Percentiles rank a stretch among this genome's conserved stretches.
phyloP scores from a whole-genome alignment of 2,113 vertebrate genomes.

The Bucco capensis region DNA sequence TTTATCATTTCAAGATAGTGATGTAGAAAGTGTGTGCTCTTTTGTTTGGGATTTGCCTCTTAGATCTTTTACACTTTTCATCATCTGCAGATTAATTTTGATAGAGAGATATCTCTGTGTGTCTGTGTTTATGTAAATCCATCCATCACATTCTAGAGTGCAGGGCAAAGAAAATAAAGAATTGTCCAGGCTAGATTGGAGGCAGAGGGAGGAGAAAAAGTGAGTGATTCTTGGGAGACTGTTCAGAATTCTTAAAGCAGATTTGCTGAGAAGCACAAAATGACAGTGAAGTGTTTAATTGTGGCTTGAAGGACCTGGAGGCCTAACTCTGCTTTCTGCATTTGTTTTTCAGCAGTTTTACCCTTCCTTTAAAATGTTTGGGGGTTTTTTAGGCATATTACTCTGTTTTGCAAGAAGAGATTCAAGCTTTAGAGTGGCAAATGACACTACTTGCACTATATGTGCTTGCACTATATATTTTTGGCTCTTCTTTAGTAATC shows the following conservation, averaged over 20 bases:
- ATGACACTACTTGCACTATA: background rate
- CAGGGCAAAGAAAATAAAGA: conserved; percentile 50
- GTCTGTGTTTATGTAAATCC: conserved; percentile 36
- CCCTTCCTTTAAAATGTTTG: background rate
- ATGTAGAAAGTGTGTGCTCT: conserved; percentile 53
- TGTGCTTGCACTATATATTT: background rate
- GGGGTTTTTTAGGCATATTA: background rate
- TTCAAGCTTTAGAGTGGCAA: background rate
- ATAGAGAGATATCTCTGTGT: background rate
- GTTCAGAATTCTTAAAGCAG: background rate
- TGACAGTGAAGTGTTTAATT: background rate
- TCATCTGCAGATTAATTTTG: conserved; percentile 52
- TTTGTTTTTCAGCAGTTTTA: background rate
- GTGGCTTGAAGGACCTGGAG: background rate
- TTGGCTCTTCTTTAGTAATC: background rate
- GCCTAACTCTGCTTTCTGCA: background rate
- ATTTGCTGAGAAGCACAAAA: background rate
- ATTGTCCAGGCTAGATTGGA: background rate
- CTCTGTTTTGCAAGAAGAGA: background rate
- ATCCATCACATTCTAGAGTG: conserved; percentile 42
- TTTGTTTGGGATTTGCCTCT: conserved; percentile 59
- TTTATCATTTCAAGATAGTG: conserved; percentile 65
- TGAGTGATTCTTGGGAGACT: background rate
- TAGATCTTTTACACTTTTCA: conserved; percentile 51
- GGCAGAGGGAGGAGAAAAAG: background rate